Conservation (phyloP, 2,888 invertebrate species). For the Esperia sulphurella region DNA sequence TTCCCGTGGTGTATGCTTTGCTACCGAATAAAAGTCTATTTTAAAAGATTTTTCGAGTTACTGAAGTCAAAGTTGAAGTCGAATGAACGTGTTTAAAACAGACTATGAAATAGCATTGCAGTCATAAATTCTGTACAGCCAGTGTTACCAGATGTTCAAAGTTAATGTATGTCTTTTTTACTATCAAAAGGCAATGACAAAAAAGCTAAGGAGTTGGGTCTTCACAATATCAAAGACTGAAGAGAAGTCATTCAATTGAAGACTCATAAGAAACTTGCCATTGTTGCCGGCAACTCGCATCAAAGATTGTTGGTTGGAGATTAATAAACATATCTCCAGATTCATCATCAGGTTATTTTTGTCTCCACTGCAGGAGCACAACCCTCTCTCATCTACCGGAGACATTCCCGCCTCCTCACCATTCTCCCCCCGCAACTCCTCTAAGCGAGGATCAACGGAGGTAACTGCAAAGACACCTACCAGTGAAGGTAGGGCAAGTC, state of each 20-base stretch:
- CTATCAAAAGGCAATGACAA: neutral
- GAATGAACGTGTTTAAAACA: neutral
- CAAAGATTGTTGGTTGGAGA: neutral
- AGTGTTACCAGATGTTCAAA: neutral
- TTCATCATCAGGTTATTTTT: no score
- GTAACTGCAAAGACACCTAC: no score
- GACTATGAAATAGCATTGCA: constrained; percentile 1
- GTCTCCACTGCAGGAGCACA: no score
- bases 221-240: neutral
- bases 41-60: neutral
- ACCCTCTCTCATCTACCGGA: no score
- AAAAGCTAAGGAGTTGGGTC: neutral
- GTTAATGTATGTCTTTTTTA: constrained; percentile 2
- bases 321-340: neutral
- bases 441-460: no score
- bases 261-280: constrained; percentile 1
- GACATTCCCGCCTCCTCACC: no score
- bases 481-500: no score
- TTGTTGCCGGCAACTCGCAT: neutral
- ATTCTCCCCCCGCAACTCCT: no score
- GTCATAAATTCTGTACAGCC: constrained; percentile 1
- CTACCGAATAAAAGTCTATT: constrained; percentile 11
- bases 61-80: neutral
- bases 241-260: neutral
- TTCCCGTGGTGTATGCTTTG: constrained; percentile 10